These are phyloP conservation scores for Delphinapterus leucas DNA, from an alignment of 2,113 vertebrate genomes.

Conservation along the genomic window DNA sequence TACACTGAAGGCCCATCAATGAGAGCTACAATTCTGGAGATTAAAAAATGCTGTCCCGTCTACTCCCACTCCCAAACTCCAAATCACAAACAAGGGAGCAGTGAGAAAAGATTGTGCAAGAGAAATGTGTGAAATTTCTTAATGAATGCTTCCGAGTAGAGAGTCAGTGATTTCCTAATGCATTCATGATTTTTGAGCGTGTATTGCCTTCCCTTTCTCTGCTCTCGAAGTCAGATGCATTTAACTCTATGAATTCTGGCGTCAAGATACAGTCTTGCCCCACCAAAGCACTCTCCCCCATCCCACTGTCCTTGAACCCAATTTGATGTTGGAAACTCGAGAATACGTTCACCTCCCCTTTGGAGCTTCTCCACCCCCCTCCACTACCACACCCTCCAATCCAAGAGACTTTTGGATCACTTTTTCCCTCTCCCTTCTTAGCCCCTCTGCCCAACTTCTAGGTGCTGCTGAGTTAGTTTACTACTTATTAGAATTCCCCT, in stretches of 20 bases:
- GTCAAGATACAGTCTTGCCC: not conserved
- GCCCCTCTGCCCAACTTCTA: not conserved
- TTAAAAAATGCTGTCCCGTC: not conserved
- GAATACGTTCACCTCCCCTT: not conserved
- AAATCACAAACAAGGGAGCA: not conserved
- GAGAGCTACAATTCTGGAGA: not conserved
- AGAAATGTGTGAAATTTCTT: not conserved
- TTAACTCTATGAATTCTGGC: not conserved
- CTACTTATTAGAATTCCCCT: not conserved
- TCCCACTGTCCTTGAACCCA: not conserved
- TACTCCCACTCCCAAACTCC: not conserved
- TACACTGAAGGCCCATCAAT: not conserved
- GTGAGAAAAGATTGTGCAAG: not conserved
- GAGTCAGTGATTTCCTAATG: not conserved
- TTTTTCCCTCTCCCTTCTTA: not conserved
- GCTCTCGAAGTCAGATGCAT: not conserved
- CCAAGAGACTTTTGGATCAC: not conserved
- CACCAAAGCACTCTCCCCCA: not conserved
- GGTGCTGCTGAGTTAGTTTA: not conserved
- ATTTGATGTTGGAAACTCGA: not conserved
- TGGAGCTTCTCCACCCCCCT: not conserved
- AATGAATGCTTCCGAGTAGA: not conserved
- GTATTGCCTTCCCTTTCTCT: not conserved
- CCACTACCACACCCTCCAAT: rapidly evolving
- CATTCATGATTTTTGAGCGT: not conserved